A percentile compares a stretch with the other conserved stretches of the same genome.
These are phyloP conservation scores for Loris lydekkerianus DNA, from an alignment of 2,797 vertebrate genomes.

Conservation along the genomic window DNA sequence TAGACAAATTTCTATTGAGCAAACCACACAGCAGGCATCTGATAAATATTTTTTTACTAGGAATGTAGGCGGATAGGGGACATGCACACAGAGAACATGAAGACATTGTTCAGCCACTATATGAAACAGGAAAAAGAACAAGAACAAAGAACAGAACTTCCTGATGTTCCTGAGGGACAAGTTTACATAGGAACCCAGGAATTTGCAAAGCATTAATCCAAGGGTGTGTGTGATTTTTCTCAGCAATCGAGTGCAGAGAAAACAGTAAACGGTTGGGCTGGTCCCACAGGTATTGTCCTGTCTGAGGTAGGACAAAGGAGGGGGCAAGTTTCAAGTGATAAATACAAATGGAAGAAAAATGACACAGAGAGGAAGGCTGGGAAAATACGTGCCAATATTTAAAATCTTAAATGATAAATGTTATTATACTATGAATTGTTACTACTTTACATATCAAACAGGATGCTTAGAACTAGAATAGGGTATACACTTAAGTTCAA, in stretches of 20 bases:
- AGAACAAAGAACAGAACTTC: neutral
- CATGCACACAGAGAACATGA: neutral
- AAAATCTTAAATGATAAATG: neutral
- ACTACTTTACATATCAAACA: neutral
- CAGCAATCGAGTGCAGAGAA: neutral
- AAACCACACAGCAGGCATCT: neutral
- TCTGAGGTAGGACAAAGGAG: neutral
- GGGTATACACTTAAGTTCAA: conserved; percentile 25
- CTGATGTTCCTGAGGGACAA: neutral
- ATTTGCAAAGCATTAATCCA: neutral
- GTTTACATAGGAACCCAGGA: neutral
- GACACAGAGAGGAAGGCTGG: neutral
- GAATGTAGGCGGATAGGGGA: neutral
- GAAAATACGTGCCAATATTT: neutral
- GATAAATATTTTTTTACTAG: neutral
- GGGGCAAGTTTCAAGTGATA: neutral
- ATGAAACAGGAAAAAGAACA: neutral
- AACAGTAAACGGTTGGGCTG: neutral
- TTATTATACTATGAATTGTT: neutral
- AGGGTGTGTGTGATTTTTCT: neutral
- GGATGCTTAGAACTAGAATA: neutral
- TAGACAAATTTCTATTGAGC: neutral
- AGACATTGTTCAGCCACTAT: neutral
- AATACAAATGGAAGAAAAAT: neutral
- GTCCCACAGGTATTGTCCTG: neutral